Conservation (phyloP, 2,113 vertebrate genomes). For the Chionomys nivalis region DNA sequence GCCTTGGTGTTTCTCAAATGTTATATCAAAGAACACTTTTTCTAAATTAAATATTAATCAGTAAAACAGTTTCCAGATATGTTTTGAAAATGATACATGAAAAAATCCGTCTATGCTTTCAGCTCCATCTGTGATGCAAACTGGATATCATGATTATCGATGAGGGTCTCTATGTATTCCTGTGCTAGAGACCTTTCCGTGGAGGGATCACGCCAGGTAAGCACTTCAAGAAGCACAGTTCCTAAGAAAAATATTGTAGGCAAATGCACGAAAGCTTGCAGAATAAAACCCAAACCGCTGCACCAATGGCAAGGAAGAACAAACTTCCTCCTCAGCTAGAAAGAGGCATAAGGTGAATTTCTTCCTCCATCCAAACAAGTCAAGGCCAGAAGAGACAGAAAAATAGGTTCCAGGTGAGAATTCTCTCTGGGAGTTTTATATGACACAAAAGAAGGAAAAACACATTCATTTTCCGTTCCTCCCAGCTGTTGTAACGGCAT, state of each 20-base stretch:
- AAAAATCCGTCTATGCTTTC: not conserved
- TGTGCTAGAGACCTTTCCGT: not conserved
- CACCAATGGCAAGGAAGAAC: slow-evolving; percentile 44
- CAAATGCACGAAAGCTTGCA: not conserved
- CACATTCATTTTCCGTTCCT: slow-evolving; percentile 71
- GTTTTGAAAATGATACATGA: not conserved
- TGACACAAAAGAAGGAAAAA: slow-evolving; percentile 69
- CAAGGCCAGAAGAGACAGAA: slow-evolving; percentile 52
- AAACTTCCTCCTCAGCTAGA: slow-evolving; percentile 58
- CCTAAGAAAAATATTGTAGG: slow-evolving; percentile 10
- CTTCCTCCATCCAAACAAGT: slow-evolving; percentile 44
- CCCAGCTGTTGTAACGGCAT: slow-evolving; percentile 70
- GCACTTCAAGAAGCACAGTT: slow-evolving; percentile 49
- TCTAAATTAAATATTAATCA: not conserved
- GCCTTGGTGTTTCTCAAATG: not conserved
- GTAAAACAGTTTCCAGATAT: not conserved
- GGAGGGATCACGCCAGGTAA: not conserved
- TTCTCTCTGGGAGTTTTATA: slow-evolving; percentile 63
- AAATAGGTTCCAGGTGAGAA: slow-evolving; percentile 79
- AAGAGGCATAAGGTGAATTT: slow-evolving; percentile 58
- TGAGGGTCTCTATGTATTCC: not conserved
- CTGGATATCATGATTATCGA: not conserved
- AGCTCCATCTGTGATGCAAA: not conserved
- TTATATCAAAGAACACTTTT: not conserved
- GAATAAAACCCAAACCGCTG: not conserved